phyloP scores from a whole-genome alignment of 2,113 vertebrate species.

The Halichoerus grypus region DNA sequence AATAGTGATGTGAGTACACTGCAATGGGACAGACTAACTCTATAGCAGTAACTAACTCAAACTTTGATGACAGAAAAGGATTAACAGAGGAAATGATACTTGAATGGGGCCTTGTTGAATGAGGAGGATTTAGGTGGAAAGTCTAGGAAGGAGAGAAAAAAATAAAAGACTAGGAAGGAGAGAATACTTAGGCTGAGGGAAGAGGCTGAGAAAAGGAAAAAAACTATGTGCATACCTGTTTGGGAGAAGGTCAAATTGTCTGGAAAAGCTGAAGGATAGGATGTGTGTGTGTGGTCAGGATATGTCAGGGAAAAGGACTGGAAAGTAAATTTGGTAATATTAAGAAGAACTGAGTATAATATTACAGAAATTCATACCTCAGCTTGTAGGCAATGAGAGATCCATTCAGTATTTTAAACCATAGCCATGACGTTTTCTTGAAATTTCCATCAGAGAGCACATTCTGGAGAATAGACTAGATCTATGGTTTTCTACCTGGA shows the following conservation, averaged over 20 bases:
- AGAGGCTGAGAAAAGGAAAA: background rate
- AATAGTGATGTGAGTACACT: no score
- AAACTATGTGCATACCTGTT: background rate
- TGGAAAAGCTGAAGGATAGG: background rate
- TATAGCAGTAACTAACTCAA: background rate
- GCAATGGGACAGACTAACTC: background rate
- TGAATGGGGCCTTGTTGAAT: background rate
- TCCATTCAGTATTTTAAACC: background rate
- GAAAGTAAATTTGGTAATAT: background rate
- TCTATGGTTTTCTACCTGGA: background rate
- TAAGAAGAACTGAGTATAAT: background rate
- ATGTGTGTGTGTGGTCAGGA: background rate
- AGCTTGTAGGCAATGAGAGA: background rate
- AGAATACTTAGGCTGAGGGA: background rate
- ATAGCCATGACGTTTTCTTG: background rate
- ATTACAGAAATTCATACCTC: background rate
- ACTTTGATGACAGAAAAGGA: background rate
- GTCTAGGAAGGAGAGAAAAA: background rate
- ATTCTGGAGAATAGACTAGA: background rate
- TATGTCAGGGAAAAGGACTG: background rate
- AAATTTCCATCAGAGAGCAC: background rate
- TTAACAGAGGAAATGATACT: slow-evolving; percentile 13
- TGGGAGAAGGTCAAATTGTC: background rate
- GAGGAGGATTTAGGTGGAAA: background rate
- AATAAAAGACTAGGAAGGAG: background rate